Base-by-base conservation (phyloP, 2,888 invertebrate genomes). In the Dascillus cervinus region DNA sequence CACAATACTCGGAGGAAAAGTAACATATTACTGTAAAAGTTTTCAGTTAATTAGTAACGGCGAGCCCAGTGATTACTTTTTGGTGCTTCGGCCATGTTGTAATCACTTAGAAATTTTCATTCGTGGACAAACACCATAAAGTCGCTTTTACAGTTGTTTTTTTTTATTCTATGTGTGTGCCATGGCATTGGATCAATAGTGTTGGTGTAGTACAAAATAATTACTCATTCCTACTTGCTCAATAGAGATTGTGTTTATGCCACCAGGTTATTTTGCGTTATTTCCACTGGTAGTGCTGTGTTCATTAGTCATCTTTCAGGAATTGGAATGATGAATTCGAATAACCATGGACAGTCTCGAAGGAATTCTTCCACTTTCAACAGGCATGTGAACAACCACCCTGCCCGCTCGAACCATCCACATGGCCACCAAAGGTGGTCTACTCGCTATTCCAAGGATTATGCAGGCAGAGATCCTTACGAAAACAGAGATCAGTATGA, bases 381-480 rank as follows among this genome's bases (percentile, higher is more conserved):
- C 41, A 56, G 64, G 42, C 64, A 64, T 49, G 47, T 56, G 23
- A 62, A 58, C 42, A 59, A 55, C 43, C 63, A 64, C 39, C 48
- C 59, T 24, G 59, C 55, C 41, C 52, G 64, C 26, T 47, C 61
- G 35, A 60, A 58, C 41, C 58, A 58, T 43, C 41, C 58, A 32
- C 60, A 60, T 43, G 59, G 56, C 36, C 62, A 64, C 47, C 58
- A 61, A 35, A 52, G 63, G 38, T 65, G 65, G 65, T 52, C 60
- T 34, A 63, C 61, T 47, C 54, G 65, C 34, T 65, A 62, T 43
- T 46, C 56, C 43, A 65, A 65, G 47, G 65, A 65, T 37, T 65
- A 62, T 44, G n/a, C n/a, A n/a, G 55, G 53, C 43, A 57, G 64
- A 40, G 65, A 65, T 39, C n/a, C n/a, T n/a, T n/a, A n/a, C n/a